Evolutionary conservation across 2,113 vertebrate species (phyloP).

Genomic region (Cervus canadensis): DNA sequence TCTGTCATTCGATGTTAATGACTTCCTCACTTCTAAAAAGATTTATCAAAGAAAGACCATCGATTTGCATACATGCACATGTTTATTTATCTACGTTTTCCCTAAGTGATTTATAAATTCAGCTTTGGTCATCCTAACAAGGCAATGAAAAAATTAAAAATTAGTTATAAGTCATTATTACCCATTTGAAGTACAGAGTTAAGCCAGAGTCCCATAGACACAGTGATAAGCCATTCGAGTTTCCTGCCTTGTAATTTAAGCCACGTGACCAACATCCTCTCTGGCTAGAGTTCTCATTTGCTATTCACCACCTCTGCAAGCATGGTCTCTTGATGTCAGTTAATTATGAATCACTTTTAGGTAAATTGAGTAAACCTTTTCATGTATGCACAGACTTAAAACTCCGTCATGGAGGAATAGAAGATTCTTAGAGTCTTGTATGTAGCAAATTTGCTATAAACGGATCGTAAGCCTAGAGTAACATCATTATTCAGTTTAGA

Average conservation of each 20-base stretch:
- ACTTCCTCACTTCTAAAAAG: background rate
- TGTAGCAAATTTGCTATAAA: slow-evolving; percentile 47
- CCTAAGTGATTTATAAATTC: background rate
- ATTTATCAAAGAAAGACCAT: background rate
- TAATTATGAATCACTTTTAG: slow-evolving; percentile 62
- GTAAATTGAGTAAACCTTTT: slow-evolving; percentile 73
- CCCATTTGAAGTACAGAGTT: background rate
- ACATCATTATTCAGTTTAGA: slow-evolving; percentile 72
- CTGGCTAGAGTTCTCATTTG: background rate
- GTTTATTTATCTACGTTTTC: background rate
- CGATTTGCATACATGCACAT: background rate
- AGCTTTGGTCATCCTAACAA: background rate
- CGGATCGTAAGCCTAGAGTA: slow-evolving; percentile 59
- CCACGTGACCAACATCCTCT: background rate
- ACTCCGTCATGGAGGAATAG: slow-evolving; percentile 56
- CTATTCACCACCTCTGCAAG: slow-evolving; percentile 15
- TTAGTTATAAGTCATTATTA: background rate
- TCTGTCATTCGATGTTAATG: background rate
- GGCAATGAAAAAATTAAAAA: background rate
- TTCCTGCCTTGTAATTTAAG: background rate
- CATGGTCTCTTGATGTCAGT: slow-evolving; percentile 61
- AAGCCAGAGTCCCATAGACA: background rate
- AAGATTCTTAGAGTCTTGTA: slow-evolving; percentile 43
- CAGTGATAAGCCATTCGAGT: background rate
- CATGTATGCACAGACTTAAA: slow-evolving; percentile 69